Conservation (phyloP, 1,140 invertebrate species). For the Choristoneura fumiferana region DNA sequence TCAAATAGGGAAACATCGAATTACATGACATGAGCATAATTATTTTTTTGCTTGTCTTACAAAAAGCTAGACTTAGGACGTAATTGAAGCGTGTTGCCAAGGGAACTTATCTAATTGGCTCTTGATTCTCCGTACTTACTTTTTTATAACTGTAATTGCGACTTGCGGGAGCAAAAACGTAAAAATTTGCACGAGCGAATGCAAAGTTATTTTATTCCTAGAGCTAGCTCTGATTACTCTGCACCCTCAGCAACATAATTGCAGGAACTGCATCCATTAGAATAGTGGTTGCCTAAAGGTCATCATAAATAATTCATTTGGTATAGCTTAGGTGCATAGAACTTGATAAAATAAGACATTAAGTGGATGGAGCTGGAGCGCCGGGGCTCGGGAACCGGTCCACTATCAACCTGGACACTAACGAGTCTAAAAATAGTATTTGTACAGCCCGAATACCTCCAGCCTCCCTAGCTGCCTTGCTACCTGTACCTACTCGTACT, state of each 20-base stretch:
- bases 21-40: slow-evolving; percentile 8
- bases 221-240: neutral
- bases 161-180: neutral
- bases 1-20: too few species aligned
- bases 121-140: neutral
- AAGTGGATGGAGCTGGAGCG: slow-evolving; percentile 11
- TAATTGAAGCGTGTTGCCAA: slow-evolving; percentile 1
- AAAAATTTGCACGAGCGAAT: slow-evolving; percentile 2
- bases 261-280: neutral
- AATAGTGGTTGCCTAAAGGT: slow-evolving; percentile 7
- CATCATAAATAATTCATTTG: slow-evolving; percentile 14
- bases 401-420: slow-evolving; percentile 15
- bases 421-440: slow-evolving; percentile 18
- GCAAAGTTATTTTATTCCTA: slow-evolving; percentile 6
- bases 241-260: slow-evolving; percentile 1
- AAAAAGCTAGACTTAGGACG: neutral
- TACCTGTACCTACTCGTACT: slow-evolving; percentile 7
- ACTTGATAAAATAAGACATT: slow-evolving; percentile 11
- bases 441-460: slow-evolving; percentile 11
- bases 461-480: neutral
- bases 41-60: slow-evolving; percentile 3
- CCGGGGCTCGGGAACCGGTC: slow-evolving; percentile 2
- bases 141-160: neutral
- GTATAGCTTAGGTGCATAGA: neutral
- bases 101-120: slow-evolving; percentile 10